These are phyloP conservation scores for Lagopus leucura DNA, from an alignment of 2,113 vertebrate genomes.

Conservation along the genomic window DNA sequence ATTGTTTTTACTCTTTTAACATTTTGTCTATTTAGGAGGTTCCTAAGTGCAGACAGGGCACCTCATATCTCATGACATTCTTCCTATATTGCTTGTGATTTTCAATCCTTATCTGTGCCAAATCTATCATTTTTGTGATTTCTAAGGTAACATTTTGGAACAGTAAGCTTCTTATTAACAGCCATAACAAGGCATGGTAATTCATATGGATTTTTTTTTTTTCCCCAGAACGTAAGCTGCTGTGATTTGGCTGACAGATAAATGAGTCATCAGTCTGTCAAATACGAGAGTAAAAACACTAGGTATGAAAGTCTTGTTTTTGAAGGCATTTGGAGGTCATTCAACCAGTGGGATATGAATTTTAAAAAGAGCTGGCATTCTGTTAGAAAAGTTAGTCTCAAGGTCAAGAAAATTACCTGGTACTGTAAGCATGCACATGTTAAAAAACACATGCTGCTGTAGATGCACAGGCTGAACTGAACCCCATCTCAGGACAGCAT, in stretches of 20 bases:
- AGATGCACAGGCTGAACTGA: not conserved
- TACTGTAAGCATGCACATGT: fast-evolving
- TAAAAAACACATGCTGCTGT: not conserved
- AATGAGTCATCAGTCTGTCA: conserved; percentile 38
- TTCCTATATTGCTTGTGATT: not conserved
- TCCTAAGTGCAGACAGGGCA: not conserved
- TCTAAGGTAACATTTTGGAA: not conserved
- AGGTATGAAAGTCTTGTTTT: conserved; percentile 15
- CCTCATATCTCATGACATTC: not conserved
- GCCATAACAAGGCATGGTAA: not conserved
- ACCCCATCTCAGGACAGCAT: fast-evolving
- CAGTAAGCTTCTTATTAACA: not conserved
- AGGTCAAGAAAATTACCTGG: not conserved
- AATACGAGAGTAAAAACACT: conserved; percentile 1
- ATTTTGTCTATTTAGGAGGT: not conserved
- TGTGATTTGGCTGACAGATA: conserved; percentile 22
- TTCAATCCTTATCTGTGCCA: not conserved
- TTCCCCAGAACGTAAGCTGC: not conserved
- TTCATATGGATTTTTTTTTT: not conserved
- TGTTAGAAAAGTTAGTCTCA: not conserved
- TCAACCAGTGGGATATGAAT: not conserved
- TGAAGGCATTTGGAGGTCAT: not conserved
- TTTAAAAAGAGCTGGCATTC: not conserved
- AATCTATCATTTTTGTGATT: not conserved
- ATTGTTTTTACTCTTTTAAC: not conserved